Percentiles rank a stretch among this genome's conserved stretches.
phyloP scores from a whole-genome alignment of 2,113 vertebrate genomes.

The Atherinomorus stipes region DNA sequence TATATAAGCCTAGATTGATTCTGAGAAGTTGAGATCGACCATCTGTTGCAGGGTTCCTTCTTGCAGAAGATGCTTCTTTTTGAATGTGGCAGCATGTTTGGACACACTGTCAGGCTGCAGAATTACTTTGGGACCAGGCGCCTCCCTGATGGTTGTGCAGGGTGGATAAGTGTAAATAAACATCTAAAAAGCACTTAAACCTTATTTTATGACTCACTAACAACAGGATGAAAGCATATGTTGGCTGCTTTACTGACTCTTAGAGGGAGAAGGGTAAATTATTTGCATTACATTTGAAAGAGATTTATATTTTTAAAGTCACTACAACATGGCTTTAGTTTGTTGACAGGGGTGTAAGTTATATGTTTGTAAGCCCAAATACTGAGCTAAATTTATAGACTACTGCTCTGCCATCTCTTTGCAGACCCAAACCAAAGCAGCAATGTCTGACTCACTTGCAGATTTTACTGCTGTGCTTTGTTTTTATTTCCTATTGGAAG shows the following conservation, averaged over 20 bases:
- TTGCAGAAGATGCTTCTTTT: neutral
- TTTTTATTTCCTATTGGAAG: slow-evolving; percentile 22
- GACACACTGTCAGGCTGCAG: neutral
- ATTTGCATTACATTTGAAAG: slow-evolving; percentile 5
- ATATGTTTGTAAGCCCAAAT: no score
- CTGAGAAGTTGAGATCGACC: slow-evolving; percentile 7
- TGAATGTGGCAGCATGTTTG: neutral
- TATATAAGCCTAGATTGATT: slow-evolving; percentile 25
- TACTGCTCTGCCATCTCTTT: slow-evolving; percentile 12
- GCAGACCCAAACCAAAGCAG: slow-evolving; percentile 27
- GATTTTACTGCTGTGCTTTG: slow-evolving; percentile 42
- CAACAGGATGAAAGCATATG: neutral
- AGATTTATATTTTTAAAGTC: slow-evolving; percentile 3
- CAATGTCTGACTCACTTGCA: slow-evolving; percentile 34
- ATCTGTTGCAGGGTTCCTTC: slow-evolving; percentile 21
- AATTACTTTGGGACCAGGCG: neutral
- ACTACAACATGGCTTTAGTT: neutral
- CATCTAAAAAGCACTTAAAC: slow-evolving; percentile 5
- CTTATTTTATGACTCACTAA: neutral
- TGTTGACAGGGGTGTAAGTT: neutral
- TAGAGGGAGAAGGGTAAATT: neutral
- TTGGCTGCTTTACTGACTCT: slow-evolving; percentile 14
- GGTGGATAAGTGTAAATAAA: slow-evolving; percentile 10
- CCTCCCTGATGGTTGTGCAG: slow-evolving; percentile 10
- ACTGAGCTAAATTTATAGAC: neutral